These are phyloP conservation scores for Melanotus villosus DNA, from an alignment of 2,888 invertebrate species.

Conservation along the genomic window DNA sequence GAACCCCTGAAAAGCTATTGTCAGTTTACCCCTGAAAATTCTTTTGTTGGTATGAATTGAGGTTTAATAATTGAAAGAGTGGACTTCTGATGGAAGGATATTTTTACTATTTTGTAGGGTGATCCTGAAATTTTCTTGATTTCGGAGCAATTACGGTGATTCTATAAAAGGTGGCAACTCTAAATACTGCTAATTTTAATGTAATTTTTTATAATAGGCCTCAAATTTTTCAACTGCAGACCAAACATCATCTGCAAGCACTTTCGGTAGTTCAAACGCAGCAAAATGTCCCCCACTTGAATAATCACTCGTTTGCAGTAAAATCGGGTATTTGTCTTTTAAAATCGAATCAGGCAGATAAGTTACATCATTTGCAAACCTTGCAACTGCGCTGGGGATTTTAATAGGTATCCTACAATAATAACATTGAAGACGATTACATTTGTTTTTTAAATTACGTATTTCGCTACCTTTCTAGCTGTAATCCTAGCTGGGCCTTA, in stretches of 20 bases:
- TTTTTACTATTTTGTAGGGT: too few relatives aligned
- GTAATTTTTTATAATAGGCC: not conserved
- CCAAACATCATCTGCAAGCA: slow-evolving; percentile 81
- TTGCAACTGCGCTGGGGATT: slow-evolving; percentile 82
- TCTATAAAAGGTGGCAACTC: too few relatives aligned
- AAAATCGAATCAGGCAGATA: slow-evolving; percentile 74
- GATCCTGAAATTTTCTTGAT: too few relatives aligned
- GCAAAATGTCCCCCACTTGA: slow-evolving; percentile 89
- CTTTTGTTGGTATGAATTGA: too few relatives aligned
- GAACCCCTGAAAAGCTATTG: too few relatives aligned
- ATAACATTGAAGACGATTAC: not conserved
- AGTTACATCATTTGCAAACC: slow-evolving; percentile 79
- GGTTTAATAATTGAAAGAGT: too few relatives aligned
- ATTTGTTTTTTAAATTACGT: not conserved
- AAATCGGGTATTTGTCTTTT: slow-evolving; percentile 74
- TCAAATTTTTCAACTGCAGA: slow-evolving; percentile 68
- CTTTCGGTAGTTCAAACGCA: slow-evolving; percentile 82
- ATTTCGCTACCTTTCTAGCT: slow-evolving; percentile 48
- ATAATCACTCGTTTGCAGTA: slow-evolving; percentile 78
- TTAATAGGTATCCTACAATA: slow-evolving; percentile 69
- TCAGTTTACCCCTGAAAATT: too few relatives aligned
- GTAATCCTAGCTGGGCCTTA: slow-evolving; percentile 52
- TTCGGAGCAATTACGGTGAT: too few relatives aligned
- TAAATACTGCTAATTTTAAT: too few relatives aligned
- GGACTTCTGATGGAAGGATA: too few relatives aligned